These are phyloP conservation scores for Mamestra brassicae DNA, from an alignment of 2,888 invertebrate species.

Conservation along the genomic window DNA sequence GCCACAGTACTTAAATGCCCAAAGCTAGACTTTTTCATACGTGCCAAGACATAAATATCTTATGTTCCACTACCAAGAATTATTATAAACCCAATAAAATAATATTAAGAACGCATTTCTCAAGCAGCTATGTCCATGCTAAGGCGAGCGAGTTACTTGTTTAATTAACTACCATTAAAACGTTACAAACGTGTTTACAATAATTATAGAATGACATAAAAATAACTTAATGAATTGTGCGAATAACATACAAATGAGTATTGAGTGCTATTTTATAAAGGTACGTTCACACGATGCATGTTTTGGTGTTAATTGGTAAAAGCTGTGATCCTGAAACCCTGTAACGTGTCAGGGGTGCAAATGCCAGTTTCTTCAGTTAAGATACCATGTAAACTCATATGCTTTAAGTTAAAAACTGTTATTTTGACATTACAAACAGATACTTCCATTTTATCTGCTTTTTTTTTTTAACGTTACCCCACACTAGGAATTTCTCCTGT, in stretches of 20 bases:
- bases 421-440: too few species aligned
- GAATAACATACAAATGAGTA: conserved; percentile 50
- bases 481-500: too few species aligned
- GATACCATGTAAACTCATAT: too few species aligned
- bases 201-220: conserved; percentile 74
- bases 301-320: not conserved
- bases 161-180: conserved; percentile 79
- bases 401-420: too few species aligned
- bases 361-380: too few species aligned
- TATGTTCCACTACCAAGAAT: not conserved
- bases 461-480: too few species aligned
- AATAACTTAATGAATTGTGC: conserved; percentile 69
- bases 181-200: conserved; percentile 76
- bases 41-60: not conserved
- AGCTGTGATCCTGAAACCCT: not conserved
- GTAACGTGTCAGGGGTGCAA: not conserved
- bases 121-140: conserved; percentile 60
- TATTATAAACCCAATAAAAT: conserved; percentile 18
- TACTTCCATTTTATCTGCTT: too few species aligned
- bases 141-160: conserved; percentile 74
- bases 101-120: conserved; percentile 16
- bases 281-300: not conserved
- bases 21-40: not conserved
- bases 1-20: too few species aligned
- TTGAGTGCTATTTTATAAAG: conserved; percentile 13